Percentiles rank a stretch among this genome's conserved stretches.
Evolutionary conservation across 2,888 invertebrate species (phyloP).

Genomic region (Chloroclysta siterata): DNA sequence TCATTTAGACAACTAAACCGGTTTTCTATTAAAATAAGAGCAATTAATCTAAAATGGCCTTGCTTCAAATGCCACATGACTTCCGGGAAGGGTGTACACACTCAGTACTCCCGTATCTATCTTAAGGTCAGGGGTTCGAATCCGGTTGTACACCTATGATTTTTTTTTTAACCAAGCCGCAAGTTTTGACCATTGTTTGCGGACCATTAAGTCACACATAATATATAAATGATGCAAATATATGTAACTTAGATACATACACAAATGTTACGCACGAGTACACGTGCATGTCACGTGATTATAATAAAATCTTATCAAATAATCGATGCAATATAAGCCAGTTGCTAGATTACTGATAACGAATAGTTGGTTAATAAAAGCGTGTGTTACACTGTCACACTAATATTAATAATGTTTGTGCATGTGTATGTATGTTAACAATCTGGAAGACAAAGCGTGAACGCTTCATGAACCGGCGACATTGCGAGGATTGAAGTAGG

Average conservation of each 20-base stretch:
- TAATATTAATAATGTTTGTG: too few relatives aligned
- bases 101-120: neutral
- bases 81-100: conserved; percentile 46
- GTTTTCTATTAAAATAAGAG: conserved; percentile 54
- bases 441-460: too few relatives aligned
- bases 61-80: conserved; percentile 43
- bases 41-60: conserved; percentile 55
- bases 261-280: neutral
- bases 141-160: neutral
- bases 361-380: conserved; percentile 3
- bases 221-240: too few relatives aligned
- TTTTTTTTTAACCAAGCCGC: neutral
- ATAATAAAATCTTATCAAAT: conserved; percentile 74
- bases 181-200: too few relatives aligned
- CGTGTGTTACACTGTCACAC: too few relatives aligned
- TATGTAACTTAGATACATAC: too few relatives aligned
- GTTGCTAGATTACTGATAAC: conserved; percentile 39
- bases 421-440: too few relatives aligned
- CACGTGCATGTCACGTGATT: conserved; percentile 35
- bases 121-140: neutral
- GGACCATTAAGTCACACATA: too few relatives aligned
- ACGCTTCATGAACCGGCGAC: too few relatives aligned
- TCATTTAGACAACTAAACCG: conserved; percentile 43
- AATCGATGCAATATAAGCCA: conserved; percentile 63
- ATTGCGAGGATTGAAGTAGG: too few relatives aligned